Percentiles rank a stretch among this genome's conserved stretches.
phyloP scores from a whole-genome alignment of 2,113 vertebrate species.

The Boulengeromyrus knoepffleri region DNA sequence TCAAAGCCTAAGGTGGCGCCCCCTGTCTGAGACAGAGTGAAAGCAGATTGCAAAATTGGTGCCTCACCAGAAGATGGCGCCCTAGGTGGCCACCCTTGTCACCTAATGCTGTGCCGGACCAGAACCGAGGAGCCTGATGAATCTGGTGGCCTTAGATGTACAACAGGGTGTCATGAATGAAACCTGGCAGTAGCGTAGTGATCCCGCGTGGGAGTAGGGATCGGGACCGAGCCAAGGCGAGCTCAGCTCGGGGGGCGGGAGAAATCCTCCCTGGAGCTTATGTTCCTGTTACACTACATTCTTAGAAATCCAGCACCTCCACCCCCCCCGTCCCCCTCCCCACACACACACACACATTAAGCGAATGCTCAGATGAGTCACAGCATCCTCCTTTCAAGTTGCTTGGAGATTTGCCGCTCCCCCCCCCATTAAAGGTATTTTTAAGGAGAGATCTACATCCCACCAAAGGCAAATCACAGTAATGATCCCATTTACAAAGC shows the following conservation, averaged over 20 bases:
- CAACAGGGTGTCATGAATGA: not conserved
- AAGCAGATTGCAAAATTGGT: not conserved
- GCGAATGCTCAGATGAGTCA: not conserved
- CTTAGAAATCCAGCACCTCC: not conserved
- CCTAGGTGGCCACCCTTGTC: not conserved
- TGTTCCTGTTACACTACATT: not conserved
- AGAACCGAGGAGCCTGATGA: not conserved
- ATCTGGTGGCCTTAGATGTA: not conserved
- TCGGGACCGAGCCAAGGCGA: not conserved
- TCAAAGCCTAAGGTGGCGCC: not conserved
- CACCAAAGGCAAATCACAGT: conserved; percentile 6
- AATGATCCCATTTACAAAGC: conserved; percentile 15
- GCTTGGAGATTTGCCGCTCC: not conserved
- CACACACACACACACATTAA: not conserved
- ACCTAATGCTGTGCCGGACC: not conserved
- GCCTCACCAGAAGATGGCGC: not conserved
- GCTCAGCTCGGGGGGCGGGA: not conserved
- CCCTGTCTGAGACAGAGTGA: not conserved
- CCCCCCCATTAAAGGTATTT: conserved; percentile 8
- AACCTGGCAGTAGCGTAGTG: not conserved
- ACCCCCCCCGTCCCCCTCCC: not conserved
- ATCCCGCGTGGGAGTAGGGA: not conserved
- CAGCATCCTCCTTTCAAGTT: not conserved
- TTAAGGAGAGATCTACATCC: not conserved
- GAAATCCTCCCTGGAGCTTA: not conserved